Evolutionary conservation across 2,113 vertebrate species (phyloP), one percentile per base, ranked within the genome.

Genomic region (Siniperca knerii): DNA sequence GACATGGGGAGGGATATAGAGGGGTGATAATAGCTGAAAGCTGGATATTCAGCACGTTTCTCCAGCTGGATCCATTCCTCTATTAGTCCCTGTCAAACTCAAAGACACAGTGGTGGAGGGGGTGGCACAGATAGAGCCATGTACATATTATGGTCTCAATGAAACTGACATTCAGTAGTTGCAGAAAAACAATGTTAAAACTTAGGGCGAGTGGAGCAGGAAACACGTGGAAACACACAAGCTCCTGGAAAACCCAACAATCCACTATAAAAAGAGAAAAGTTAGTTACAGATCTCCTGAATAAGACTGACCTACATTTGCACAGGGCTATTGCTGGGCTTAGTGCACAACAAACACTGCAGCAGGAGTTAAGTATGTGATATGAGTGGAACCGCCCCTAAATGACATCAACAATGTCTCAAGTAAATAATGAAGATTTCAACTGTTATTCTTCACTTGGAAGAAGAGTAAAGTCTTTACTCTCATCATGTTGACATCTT

Each of bases 11-110:
- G 90, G 80, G 68, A 84, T 87, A 83, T 65, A 83, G 81, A 86
- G 67, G 73, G 81, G 91, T 89, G 89, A 90, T 93, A 93, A 92
- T 85, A 70, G 83, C 79, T 83, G 33, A 93, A 78, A 91, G 86
- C 73, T 87, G 81, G 61, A 86, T 83, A 92, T 94, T 92, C 73
- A 84, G 50, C 70, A 90, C 79, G 40, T 91, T 87, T 90, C 75
- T 87, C 74, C 87, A 92, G 87, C 89, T 92, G 89, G 82, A 89
- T 82, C 67, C 33, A 62, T 77, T 88, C 79, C 79, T 82, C 50
- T 57, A 77, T 84, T 80, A 86, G 77, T 83, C 37, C 44, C 35
- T 79, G 60, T 79, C 85, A 77, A 48, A 74, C 37, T 50, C 37
- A 87, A 77, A 85, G 61, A 69, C 72, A 68, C n/a, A 29, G 73